Conservation (phyloP, 2,888 invertebrate genomes). For the Hydraecia micacea region DNA sequence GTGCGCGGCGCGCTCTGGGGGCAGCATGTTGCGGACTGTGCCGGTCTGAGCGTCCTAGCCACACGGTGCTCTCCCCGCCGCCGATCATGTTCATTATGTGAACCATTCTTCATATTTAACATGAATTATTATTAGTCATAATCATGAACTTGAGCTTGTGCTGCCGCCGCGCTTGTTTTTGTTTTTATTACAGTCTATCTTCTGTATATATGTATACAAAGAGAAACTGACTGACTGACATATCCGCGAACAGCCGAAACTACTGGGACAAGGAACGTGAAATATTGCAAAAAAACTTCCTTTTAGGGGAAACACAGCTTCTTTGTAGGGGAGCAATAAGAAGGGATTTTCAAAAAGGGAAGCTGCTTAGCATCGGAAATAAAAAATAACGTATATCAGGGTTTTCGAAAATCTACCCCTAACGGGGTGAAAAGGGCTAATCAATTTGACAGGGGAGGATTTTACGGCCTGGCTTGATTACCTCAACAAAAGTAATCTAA, state of each 20-base stretch:
- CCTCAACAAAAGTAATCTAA: background rate
- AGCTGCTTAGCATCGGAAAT: background rate
- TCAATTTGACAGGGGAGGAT: background rate
- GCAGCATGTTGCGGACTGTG: constrained; percentile 86
- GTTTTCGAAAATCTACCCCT: background rate
- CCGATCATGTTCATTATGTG: constrained; percentile 69
- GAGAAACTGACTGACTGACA: background rate
- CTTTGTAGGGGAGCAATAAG: background rate
- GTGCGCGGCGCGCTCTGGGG: constrained; percentile 84
- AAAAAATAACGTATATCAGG: background rate
- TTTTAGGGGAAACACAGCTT: background rate
- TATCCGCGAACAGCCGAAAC: background rate
- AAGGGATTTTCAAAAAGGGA: background rate
- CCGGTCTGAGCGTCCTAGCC: constrained; percentile 54
- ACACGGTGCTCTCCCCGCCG: constrained; percentile 80
- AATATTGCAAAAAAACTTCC: background rate
- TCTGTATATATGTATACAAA: background rate
- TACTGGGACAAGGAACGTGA: too few species aligned
- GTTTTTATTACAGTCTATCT: background rate
- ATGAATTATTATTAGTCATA: constrained; percentile 43
- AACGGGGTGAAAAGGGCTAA: background rate
- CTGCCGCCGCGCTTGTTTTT: background rate
- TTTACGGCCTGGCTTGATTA: background rate
- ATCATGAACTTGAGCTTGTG: constrained; percentile 46
- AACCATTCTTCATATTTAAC: constrained; percentile 67